These are phyloP conservation scores for Stegodyphus mimosarum DNA, from an alignment of 1,140 invertebrate genomes.

Conservation along the genomic window DNA sequence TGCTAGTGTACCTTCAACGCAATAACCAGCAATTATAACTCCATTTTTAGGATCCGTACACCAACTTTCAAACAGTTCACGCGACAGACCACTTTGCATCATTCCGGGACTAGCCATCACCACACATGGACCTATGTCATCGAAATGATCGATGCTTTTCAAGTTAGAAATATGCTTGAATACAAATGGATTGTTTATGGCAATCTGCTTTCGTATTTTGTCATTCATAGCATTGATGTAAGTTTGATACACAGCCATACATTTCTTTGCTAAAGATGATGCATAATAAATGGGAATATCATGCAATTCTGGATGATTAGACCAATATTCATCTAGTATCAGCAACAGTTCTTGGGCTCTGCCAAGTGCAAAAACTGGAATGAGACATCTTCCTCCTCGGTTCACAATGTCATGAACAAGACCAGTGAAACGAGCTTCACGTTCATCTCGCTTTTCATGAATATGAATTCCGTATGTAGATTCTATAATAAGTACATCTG, in stretches of 20 bases:
- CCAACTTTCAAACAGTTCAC: constrained; percentile 99
- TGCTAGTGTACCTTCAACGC: constrained; percentile 97
- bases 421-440: constrained; percentile 93
- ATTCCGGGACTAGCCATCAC: constrained; percentile 99
- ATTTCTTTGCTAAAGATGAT: constrained; percentile 98
- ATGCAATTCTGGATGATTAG: constrained; percentile 96
- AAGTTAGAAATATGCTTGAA: constrained; percentile 99
- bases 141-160: constrained; percentile 99
- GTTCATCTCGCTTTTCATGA: constrained; percentile 96
- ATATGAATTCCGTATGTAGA: constrained; percentile 99
- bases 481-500: constrained; percentile 97
- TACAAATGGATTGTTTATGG: constrained; percentile 98
- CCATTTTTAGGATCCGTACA: constrained; percentile 98
- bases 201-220: constrained; percentile 93
- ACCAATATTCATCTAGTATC: constrained; percentile 99
- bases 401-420: constrained; percentile 96
- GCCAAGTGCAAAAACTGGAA: constrained; percentile 98
- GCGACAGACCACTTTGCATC: constrained; percentile 98
- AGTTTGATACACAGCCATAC: constrained; percentile 99
- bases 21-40: constrained; percentile 98
- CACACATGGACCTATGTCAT: constrained; percentile 98
- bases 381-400: constrained; percentile 95
- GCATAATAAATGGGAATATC: constrained; percentile 99
- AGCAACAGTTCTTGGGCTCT: constrained; percentile 96
- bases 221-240: constrained; percentile 99